Percentiles rank a stretch among this genome's conserved stretches.
Conservation (phyloP, 2,113 vertebrate species). For the Oceanites oceanicus region DNA sequence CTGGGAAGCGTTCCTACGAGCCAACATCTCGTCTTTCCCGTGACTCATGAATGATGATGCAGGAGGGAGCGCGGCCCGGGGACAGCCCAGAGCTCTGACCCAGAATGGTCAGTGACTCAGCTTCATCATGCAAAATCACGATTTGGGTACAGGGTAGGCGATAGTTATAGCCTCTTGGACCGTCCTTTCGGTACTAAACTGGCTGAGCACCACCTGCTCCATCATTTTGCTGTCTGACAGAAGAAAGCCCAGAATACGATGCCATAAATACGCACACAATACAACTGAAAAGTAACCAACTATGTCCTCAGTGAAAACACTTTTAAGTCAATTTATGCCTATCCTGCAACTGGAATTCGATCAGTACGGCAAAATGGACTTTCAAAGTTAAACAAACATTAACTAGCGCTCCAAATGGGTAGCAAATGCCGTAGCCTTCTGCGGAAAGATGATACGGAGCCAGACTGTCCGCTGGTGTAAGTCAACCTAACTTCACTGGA, state of each 20-base stretch:
- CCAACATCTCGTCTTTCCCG: background rate
- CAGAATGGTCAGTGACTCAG: background rate
- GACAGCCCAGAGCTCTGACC: background rate
- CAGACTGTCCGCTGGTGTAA: constrained; percentile 14
- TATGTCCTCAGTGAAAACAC: background rate
- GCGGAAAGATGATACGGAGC: background rate
- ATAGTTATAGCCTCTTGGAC: background rate
- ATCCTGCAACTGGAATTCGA: background rate
- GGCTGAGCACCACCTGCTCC: background rate
- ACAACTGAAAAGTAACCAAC: background rate
- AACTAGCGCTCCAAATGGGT: background rate
- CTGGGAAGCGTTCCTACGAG: background rate
- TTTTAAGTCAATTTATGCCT: background rate
- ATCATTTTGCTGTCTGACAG: background rate
- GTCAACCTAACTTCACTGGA: constrained; percentile 30
- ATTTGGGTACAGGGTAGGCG: background rate
- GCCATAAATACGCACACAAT: background rate
- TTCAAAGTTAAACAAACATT: constrained; percentile 34
- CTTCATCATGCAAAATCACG: background rate
- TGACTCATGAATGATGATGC: constrained; percentile 7
- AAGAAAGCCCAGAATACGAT: background rate
- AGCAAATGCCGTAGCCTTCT: background rate
- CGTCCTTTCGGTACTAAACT: background rate
- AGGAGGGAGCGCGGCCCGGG: background rate
- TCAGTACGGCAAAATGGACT: background rate